Percentiles rank a stretch among this genome's conserved stretches.
Conservation (phyloP, 2,888 invertebrate genomes). For the Synanthedon vespiformis region DNA sequence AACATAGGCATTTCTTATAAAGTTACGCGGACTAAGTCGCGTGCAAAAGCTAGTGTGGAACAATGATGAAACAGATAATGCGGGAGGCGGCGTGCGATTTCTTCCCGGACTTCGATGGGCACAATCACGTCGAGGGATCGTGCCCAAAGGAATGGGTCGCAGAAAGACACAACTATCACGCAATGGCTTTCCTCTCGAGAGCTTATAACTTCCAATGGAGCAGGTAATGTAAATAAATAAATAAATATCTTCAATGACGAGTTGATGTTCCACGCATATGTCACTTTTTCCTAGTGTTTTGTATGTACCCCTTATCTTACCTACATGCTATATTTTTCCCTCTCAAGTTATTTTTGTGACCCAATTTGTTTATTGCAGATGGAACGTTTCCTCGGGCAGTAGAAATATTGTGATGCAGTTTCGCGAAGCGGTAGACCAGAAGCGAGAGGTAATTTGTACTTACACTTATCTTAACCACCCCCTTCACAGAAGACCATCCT, state of each 20-base stretch:
- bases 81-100: conserved; percentile 81
- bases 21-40: too few relatives aligned
- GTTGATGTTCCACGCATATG: too few relatives aligned
- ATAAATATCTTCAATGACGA: too few relatives aligned
- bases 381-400: conserved; percentile 73
- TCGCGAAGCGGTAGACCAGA: conserved; percentile 72
- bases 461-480: too few relatives aligned
- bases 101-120: conserved; percentile 84
- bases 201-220: conserved; percentile 87
- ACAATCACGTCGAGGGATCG: conserved; percentile 76
- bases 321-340: neutral
- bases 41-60: too few relatives aligned
- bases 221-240: too few relatives aligned
- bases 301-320: neutral
- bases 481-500: too few relatives aligned
- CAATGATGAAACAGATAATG: conserved; percentile 38
- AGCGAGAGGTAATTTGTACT: conserved; percentile 44
- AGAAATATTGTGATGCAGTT: conserved; percentile 76
- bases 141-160: conserved; percentile 78
- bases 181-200: conserved; percentile 79
- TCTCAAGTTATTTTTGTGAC: neutral
- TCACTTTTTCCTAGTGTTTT: too few relatives aligned
- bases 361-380: conserved; percentile 35
- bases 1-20: too few relatives aligned
- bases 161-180: conserved; percentile 81